A percentile compares a stretch with the other conserved stretches of the same genome.
These are phyloP conservation scores for Brachystomella parvula DNA, from an alignment of 1,140 invertebrate genomes.

Conservation along the genomic window DNA sequence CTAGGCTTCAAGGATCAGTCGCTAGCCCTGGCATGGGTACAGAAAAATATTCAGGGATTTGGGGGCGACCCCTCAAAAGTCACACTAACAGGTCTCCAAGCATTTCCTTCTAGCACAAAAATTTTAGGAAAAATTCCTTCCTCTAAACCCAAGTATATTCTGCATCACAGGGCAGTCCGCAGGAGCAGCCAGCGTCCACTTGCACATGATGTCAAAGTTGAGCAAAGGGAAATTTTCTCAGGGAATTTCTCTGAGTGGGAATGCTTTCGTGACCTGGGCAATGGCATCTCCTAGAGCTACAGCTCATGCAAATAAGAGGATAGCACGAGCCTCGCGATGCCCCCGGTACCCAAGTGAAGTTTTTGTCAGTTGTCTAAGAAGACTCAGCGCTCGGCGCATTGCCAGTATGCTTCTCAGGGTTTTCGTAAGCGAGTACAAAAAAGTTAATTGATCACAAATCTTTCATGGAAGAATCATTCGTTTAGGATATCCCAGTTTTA, in stretches of 20 bases:
- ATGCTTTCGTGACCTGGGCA: neutral
- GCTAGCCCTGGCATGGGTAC: slow-evolving; percentile 20
- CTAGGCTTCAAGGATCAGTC: slow-evolving; percentile 26
- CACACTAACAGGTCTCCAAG: neutral
- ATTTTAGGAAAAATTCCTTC: neutral
- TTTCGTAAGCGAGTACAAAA: neutral
- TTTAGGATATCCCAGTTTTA: slow-evolving; percentile 11
- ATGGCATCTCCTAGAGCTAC: neutral
- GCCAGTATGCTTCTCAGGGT: neutral
- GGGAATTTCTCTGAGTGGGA: slow-evolving; percentile 4
- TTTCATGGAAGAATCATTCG: neutral
- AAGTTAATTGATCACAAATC: neutral
- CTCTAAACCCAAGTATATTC: slow-evolving; percentile 8
- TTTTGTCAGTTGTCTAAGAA: neutral
- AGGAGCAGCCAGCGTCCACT: slow-evolving; percentile 7
- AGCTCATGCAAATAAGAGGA: neutral
- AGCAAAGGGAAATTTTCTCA: neutral
- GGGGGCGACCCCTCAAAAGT: neutral
- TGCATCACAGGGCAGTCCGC: neutral
- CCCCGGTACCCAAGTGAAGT: neutral
- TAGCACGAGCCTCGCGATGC: neutral
- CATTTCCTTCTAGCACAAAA: neutral
- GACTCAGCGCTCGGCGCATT: neutral
- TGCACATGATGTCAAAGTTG: slow-evolving; percentile 10
- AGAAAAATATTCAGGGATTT: slow-evolving; percentile 1